Evolutionary conservation across 2,113 vertebrate genomes (phyloP).

Genomic region (Dipodomys stephensi): DNA sequence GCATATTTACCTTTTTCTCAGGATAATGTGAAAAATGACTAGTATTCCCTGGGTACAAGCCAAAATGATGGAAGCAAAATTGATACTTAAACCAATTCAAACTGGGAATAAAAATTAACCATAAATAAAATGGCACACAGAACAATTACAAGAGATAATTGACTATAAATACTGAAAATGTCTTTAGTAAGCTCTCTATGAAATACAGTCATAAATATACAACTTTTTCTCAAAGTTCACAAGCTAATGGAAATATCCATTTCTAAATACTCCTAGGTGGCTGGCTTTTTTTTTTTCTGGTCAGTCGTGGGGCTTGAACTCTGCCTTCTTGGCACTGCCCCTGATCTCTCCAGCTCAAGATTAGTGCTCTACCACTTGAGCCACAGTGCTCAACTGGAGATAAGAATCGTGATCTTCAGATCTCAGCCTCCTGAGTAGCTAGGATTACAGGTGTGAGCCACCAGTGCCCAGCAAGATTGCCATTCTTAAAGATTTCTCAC

Average conservation of each 20-base stretch:
- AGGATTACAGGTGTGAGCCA: too few relatives aligned
- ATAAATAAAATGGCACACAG: conserved; percentile 57
- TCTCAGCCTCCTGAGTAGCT: too few relatives aligned
- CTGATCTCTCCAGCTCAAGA: too few relatives aligned
- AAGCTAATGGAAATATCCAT: conserved; percentile 24
- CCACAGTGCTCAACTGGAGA: too few relatives aligned
- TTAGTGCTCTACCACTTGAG: too few relatives aligned
- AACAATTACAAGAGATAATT: conserved; percentile 54
- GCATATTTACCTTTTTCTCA: conserved; percentile 31
- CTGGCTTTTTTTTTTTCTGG: neutral
- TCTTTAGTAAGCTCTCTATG: neutral
- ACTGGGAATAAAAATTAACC: neutral
- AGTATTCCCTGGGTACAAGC: neutral
- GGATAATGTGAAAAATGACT: conserved; percentile 53
- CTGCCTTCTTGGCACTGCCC: too few relatives aligned
- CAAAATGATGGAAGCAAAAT: conserved; percentile 55
- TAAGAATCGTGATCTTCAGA: too few relatives aligned
- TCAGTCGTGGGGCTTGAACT: too few relatives aligned
- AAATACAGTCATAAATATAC: neutral
- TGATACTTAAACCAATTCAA: neutral
- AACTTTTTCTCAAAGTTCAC: conserved; percentile 10
- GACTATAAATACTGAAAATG: conserved; percentile 50
- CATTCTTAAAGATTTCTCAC: conserved; percentile 9
- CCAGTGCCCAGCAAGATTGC: too few relatives aligned
- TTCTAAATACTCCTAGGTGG: conserved; percentile 14